Base-by-base conservation (phyloP, 2,113 vertebrate species). In the Capreolus pygargus region DNA sequence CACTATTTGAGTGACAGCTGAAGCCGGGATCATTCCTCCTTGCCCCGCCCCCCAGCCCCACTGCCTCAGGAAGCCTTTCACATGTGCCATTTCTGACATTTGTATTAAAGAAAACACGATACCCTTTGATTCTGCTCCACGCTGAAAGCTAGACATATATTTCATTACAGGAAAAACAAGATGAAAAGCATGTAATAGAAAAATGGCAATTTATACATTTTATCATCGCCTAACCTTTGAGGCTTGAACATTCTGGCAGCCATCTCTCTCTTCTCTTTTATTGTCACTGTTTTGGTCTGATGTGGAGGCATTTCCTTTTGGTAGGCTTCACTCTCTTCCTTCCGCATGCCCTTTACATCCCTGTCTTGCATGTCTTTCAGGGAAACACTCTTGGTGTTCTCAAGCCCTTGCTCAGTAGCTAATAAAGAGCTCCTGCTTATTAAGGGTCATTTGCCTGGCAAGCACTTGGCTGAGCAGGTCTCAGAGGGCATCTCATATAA, bases 231-330 rank as follows among this genome's bases (percentile, higher is more conserved):
- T 87, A 16, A 50, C 33, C 58, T 95, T 74, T 45, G 83, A 74
- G 57, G 43, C 86, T 28, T 61, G 39, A 43, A 4, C 23, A 11
- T 67, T 52, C 43, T 15, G 19, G 8, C 47, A 76, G 70, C 5
- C 39, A 3, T 23, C 70, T 60, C 36, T 30, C 54, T 54, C 7
- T 86, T 82, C 50, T 89, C 3, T 58, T 33, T 67, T 57, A 67
- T 36, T 3, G 36, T n/a, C 0, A 1, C 67, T 21, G 23, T 23
- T 27, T 12, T 25, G 52, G 93, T 47, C 81, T 16, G 0, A 0
- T 12, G 43, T 74, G 55, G 43, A 0, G 6, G 30, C 17, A 1
- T 28, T 94, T 67, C 36, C 91, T 55, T 83, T 28, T 7, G 28
- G 27, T 15, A 86, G n/a, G 27, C 11, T 36, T 25, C 39, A 39